phyloP scores from a whole-genome alignment of 1,140 invertebrate genomes.

The Andrena cerasifolii region DNA sequence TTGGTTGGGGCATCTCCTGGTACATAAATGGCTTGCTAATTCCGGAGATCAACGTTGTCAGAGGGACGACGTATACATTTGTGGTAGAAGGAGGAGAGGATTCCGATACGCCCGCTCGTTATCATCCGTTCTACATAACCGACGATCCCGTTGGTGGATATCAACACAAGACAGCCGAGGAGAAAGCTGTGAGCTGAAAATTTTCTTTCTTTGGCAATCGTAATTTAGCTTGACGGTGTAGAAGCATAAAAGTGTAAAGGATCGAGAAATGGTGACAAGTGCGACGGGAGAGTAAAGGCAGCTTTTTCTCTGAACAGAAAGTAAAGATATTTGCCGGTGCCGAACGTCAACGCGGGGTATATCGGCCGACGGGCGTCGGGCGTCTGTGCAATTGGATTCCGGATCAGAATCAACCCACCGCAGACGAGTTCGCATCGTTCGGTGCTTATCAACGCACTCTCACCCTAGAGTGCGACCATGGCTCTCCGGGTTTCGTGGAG shows the following conservation, averaged over 20 bases:
- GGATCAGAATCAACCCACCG: slow-evolving; percentile 86
- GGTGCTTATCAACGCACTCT: slow-evolving; percentile 94
- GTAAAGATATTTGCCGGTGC: slow-evolving; percentile 92
- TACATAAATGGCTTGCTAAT: slow-evolving; percentile 97
- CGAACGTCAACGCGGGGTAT: slow-evolving; percentile 85
- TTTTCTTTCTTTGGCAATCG: not conserved
- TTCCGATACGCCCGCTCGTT: slow-evolving; percentile 89
- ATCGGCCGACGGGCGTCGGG: slow-evolving; percentile 89
- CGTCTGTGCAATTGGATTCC: slow-evolving; percentile 94
- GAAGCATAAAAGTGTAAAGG: too few relatives aligned
- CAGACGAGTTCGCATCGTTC: slow-evolving; percentile 92
- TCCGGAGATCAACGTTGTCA: slow-evolving; percentile 95
- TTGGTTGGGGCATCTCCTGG: slow-evolving; percentile 97
- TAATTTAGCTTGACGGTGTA: too few relatives aligned
- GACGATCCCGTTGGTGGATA: slow-evolving; percentile 96
- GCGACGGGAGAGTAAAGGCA: not conserved
- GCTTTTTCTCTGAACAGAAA: slow-evolving; percentile 82
- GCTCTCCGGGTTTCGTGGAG: slow-evolving; percentile 91
- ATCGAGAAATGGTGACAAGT: too few relatives aligned
- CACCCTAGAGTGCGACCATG: slow-evolving; percentile 90
- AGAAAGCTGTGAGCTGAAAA: slow-evolving; percentile 86
- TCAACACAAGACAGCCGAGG: slow-evolving; percentile 91
- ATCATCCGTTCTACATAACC: slow-evolving; percentile 98
- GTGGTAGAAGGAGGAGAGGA: slow-evolving; percentile 94
- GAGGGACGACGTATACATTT: slow-evolving; percentile 95